Conservation (phyloP, 2,113 vertebrate species). For the Lichenostomus cassidix region DNA sequence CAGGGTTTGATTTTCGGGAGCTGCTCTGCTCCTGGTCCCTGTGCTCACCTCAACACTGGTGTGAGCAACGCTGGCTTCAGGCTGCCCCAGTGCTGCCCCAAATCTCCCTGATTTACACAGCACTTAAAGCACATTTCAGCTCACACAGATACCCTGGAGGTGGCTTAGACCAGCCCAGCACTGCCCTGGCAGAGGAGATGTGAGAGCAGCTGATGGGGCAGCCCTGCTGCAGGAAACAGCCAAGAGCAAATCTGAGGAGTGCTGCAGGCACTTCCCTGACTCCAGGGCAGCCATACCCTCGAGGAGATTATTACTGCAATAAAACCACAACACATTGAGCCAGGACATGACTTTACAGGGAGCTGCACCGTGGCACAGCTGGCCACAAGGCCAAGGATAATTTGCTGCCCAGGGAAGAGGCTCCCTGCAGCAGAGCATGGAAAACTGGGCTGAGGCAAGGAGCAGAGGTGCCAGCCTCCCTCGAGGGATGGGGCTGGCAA, state of each 20-base stretch:
- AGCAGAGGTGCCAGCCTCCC: neutral
- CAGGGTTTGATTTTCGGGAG: neutral
- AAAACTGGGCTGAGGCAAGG: neutral
- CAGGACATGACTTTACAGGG: neutral
- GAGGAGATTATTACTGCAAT: neutral
- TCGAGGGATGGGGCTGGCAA: neutral
- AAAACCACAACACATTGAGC: neutral
- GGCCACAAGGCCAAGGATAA: neutral
- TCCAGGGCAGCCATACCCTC: neutral
- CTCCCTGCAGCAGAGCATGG: accelerated
- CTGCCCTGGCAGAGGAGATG: neutral
- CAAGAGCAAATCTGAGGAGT: neutral
- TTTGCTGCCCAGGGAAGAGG: neutral
- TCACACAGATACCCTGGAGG: neutral
- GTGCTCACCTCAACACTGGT: accelerated
- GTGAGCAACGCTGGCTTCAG: neutral
- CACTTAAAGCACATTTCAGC: neutral
- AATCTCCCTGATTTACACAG: neutral
- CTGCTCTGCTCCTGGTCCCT: neutral
- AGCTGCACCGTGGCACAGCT: neutral
- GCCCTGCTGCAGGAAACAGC: neutral
- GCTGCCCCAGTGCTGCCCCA: neutral
- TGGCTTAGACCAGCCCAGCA: accelerated
- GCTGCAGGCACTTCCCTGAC: neutral
- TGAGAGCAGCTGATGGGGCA: neutral